Conservation (phyloP, 2,797 vertebrate species). For the Ctenopoma multispine region DNA sequence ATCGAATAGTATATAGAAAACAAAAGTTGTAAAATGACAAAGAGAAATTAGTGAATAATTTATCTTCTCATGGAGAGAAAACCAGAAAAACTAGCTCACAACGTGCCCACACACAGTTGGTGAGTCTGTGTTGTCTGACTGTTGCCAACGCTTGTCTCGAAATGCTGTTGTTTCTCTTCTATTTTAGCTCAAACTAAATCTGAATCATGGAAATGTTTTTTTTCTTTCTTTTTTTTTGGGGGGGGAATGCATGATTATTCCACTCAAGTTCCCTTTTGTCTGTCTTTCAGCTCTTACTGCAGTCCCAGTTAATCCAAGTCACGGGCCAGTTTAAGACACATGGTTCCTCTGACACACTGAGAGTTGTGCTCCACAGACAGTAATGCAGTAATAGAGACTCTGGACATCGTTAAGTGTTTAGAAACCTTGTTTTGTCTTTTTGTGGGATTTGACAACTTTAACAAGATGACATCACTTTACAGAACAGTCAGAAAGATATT, state of each 20-base stretch:
- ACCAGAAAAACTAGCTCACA: background rate
- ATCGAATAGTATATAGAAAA: slow-evolving; percentile 5
- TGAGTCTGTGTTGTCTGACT: slow-evolving; percentile 18
- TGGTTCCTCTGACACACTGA: slow-evolving; percentile 61
- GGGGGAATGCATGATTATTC: too few relatives aligned
- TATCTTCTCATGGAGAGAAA: slow-evolving; percentile 10
- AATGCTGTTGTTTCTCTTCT: background rate
- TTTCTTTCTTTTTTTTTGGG: too few relatives aligned
- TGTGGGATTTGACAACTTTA: background rate
- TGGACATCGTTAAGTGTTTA: too few relatives aligned
- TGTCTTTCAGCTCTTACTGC: slow-evolving; percentile 57
- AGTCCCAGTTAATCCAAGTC: slow-evolving; percentile 74
- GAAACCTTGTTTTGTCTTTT: background rate
- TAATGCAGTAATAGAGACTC: background rate
- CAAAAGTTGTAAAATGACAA: slow-evolving; percentile 15
- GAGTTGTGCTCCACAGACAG: slow-evolving; percentile 44
- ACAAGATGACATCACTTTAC: too few relatives aligned
- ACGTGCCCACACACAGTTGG: background rate
- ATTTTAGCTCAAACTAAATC: too few relatives aligned
- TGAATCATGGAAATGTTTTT: too few relatives aligned
- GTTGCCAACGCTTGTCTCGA: background rate
- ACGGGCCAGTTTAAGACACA: slow-evolving; percentile 78
- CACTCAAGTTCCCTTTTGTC: background rate
- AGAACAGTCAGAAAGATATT: background rate
- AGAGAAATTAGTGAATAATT: slow-evolving; percentile 46